Evolutionary conservation across 2,113 vertebrate genomes (phyloP), one percentile per base, ranked within the genome.

Genomic region (Diphyllodes magnificus): DNA sequence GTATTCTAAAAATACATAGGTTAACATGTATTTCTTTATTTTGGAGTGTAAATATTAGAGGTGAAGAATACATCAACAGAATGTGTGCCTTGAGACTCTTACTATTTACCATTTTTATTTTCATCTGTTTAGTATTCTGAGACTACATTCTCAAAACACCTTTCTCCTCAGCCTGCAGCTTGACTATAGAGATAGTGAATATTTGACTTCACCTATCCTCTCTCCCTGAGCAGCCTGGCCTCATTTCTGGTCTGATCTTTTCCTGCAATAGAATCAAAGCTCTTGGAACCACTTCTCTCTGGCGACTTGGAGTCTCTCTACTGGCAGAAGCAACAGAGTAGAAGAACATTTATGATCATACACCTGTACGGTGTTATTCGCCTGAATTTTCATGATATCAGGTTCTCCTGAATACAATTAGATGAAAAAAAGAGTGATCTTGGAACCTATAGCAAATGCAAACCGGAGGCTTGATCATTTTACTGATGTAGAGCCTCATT

Each of bases 201-300:
- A 53, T 64, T 51, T 82, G 71, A 82, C 75, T 93, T 57, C 53
- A 82, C 63, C 50, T 63, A 49, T 35, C 27, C 33, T 40, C 37
- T 77, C 39, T 81, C 82, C 77, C 88, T 71, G 19, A 94, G 87
- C 59, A 85, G 51, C 82, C 57, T 95, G 64, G 47, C 79, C 78
- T 96, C 70, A 95, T 93, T 95, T 91, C 70, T 90, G 66, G 54
- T 92, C 42, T 89, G 70, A 89, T 87, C 30, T 66, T 82, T 87
- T 80, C 70, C 75, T 88, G 21, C 33, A 94, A 31, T 27, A 77
- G 70, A 77, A 80, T 89, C 21, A 92, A 92, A 88, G 84, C 66
- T 85, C 70, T 72, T 91, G 70, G 92, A 95, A 88, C 18, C 42
- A 54, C 27, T 59, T 60, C 54, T 88, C 87, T 82, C 78, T 77